Percentiles rank a stretch among this genome's conserved stretches.
These are phyloP conservation scores for Melanerpes formicivorus DNA, from an alignment of 2,113 vertebrate species.

Conservation along the genomic window DNA sequence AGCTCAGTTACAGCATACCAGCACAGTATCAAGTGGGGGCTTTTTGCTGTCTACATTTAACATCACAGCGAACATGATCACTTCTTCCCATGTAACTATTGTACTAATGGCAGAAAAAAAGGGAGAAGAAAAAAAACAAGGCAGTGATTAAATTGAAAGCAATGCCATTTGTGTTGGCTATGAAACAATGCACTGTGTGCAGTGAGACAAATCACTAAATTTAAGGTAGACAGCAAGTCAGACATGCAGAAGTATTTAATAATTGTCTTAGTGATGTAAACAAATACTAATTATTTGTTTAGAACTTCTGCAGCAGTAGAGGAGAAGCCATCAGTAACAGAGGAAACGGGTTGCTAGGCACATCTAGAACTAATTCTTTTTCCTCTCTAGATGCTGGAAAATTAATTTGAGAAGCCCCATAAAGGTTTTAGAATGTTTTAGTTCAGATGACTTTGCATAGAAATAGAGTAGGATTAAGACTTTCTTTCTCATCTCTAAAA, in stretches of 20 bases:
- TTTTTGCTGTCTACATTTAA: conserved; percentile 84
- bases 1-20: conserved; percentile 85
- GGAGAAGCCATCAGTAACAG: not conserved
- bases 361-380: conserved; percentile 2
- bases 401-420: not conserved
- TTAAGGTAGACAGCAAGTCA: conserved; percentile 76
- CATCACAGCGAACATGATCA: conserved; percentile 77
- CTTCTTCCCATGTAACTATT: conserved; percentile 76
- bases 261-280: conserved; percentile 65
- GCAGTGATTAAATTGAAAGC: conserved; percentile 78
- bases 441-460: conserved; percentile 14
- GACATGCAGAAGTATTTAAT: conserved; percentile 71
- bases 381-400: not conserved
- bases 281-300: conserved; percentile 63
- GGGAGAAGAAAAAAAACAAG: conserved; percentile 50
- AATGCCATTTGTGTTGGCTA: conserved; percentile 79
- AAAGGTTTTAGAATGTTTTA: not conserved
- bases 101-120: conserved; percentile 78
- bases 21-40: conserved; percentile 85
- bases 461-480: not conserved
- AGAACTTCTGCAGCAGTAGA: not conserved
- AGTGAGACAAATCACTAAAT: conserved; percentile 71
- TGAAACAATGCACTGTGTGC: conserved; percentile 77
- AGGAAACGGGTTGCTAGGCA: not conserved
- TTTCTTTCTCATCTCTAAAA: not conserved